Evolutionary conservation across 2,888 invertebrate genomes (phyloP), one percentile per base, ranked within the genome.

Genomic region (Omphaloscelis lunosa): DNA sequence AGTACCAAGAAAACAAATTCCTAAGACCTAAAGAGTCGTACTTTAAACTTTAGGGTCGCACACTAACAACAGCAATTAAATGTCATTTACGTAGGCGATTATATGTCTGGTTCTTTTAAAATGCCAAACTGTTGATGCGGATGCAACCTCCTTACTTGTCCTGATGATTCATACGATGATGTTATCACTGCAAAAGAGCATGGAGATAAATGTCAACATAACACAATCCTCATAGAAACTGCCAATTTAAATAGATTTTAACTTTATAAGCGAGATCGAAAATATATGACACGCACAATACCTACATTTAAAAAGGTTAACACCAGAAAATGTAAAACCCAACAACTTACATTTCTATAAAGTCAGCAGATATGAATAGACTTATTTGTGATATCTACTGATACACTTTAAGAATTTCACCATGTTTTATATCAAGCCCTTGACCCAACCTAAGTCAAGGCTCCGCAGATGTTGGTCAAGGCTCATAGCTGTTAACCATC

Each of bases 61-160:
- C n/a, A 39, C 63, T 17, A 27, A 23, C 41, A 29, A 51, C 0
- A 56, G 34, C 20, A 63, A 48, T 51, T n/a, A 61, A 34, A 58
- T 27, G n/a, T 15, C 58, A 69, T 63, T n/a, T 29, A 39, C 29
- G 77, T 80, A 61, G 72, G 84, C 27, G 84, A 73, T 41, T 61
- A 66, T 75, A 72, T 51, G 51, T 51, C 17, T 59, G 48, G 6
- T 45, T 7, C 17, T 70, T 62, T 72, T 41, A 29, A 84, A 79
- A 84, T 84, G 81, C 15, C 84, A 83, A 79, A 68, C 56, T 34
- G 45, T 59, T 63, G 3, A 73, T 83, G 77, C 80, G 73, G 73
- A 61, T 84, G 23, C 67, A 56, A 67, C 34, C 27, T 72, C 59
- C 72, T 65, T 48, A 56, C 6, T 62, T 2, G 76, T 45, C 8